Percentiles rank a stretch among this genome's conserved stretches.
Conservation (phyloP, 1,140 invertebrate genomes). For the Hylaeus volcanicus region DNA sequence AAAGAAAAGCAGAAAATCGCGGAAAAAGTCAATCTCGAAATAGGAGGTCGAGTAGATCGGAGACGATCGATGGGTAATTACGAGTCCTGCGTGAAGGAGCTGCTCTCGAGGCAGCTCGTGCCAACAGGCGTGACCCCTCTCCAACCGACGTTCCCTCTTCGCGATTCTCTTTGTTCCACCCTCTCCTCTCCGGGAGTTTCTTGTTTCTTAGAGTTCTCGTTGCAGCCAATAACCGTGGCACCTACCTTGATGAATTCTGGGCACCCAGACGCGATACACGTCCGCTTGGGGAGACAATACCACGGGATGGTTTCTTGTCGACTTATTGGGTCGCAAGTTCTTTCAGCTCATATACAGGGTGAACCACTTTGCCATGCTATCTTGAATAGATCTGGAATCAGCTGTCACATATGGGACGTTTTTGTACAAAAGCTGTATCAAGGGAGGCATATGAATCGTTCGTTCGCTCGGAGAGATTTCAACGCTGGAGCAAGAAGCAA, state of each 20-base stretch:
- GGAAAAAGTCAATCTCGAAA: constrained; percentile 39
- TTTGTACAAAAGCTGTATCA: no score
- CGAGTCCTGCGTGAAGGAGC: constrained; percentile 76
- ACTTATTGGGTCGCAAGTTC: not conserved
- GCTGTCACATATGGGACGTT: no score
- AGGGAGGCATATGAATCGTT: no score
- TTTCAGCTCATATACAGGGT: not conserved
- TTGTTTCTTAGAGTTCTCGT: constrained; percentile 51
- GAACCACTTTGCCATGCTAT: no score
- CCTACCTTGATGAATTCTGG: constrained; percentile 68
- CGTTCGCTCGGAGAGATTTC: no score
- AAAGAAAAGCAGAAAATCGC: constrained; percentile 22
- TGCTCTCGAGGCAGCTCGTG: constrained; percentile 75
- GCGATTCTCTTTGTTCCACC: constrained; percentile 58
- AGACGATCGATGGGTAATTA: constrained; percentile 74
- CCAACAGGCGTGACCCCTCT: constrained; percentile 76
- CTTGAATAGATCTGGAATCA: no score
- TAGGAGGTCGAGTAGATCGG: constrained; percentile 53
- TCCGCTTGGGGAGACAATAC: constrained; percentile 16
- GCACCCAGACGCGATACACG: constrained; percentile 38
- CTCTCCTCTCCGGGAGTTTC: constrained; percentile 13
- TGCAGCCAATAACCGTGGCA: constrained; percentile 69
- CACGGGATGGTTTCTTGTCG: constrained; percentile 26
- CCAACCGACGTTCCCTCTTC: constrained; percentile 48
- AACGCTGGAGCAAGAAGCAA: no score